Evolutionary conservation across 2,888 invertebrate genomes (phyloP), one percentile per base, ranked within the genome.

Genomic region (Campoletis raptor): DNA sequence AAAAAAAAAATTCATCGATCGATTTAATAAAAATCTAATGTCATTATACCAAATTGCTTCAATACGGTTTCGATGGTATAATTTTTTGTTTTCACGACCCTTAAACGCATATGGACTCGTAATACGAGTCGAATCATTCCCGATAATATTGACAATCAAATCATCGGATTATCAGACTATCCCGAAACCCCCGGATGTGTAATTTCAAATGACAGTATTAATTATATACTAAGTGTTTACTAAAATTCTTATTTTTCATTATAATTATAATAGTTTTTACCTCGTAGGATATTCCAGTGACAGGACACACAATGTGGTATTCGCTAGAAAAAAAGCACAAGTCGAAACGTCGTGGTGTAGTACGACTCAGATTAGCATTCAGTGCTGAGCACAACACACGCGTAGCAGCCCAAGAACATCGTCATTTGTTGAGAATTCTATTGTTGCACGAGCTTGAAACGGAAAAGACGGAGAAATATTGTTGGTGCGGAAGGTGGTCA

Each of bases 261-360:
- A 18, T 40, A 24, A 64, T 37, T 7, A 36, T 24, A 6, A 30
- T 21, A 12, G 6, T 10, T 45, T 30, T 30, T 37, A 52, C 40
- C 83, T 91, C 95, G 40, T 94, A 97, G 98, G 97, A 98, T 66
- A 97, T 99, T 92, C 99, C 99, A 15, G 97, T 98, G 0, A 96
- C 97, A n/a, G 99, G 99, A 0, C 96, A 98, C 95, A 97, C 97
- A 57, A 97, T 97, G 95, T 99, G 99, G 99, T 98, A 97, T 94
- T 96, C 97, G 90, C 95, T 99, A 78, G 98, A 98, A 92, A 98
- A 97, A 93, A 97, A 96, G 92, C 97, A 97, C 92, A 97, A 97
- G 93, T 95, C 97, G 6, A 97, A 97, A 89, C 96, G 98, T 48
- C 98, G 98, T 88, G 99, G 99, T 4, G 97, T 98, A 57, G 96